Evolutionary conservation across 2,113 vertebrate species (phyloP).

Genomic region (Ceyx melanurus): DNA sequence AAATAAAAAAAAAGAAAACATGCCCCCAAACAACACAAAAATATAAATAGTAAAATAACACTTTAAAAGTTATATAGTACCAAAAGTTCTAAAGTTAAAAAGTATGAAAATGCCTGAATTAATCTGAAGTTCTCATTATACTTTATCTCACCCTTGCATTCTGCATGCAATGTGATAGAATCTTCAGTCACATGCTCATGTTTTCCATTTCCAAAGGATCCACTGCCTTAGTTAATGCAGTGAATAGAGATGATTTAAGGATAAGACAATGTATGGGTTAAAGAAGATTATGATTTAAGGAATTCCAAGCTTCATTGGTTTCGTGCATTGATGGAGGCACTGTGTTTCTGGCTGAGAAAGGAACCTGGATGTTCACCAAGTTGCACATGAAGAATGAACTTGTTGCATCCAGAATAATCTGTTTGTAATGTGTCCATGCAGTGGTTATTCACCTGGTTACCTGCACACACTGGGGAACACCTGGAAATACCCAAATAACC

Average conservation of each 20-base stretch:
- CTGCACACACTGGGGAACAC: neutral
- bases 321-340: neutral
- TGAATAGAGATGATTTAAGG: neutral
- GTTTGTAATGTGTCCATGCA: neutral
- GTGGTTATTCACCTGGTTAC: neutral
- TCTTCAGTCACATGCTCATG: neutral
- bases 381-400: neutral
- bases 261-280: neutral
- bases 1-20: neutral
- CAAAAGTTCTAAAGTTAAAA: neutral
- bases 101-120: neutral
- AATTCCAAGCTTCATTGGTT: neutral
- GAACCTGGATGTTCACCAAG: neutral
- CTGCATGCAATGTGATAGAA: neutral
- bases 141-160: neutral
- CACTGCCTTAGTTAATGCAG: neutral
- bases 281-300: neutral
- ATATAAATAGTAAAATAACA: neutral
- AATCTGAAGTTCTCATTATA: neutral
- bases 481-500: neutral
- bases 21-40: neutral
- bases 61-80: neutral
- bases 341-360: neutral
- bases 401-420: neutral
- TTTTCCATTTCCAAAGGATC: neutral